These are phyloP conservation scores for Chironomus tepperi DNA, from an alignment of 1,140 invertebrate species.

Conservation along the genomic window DNA sequence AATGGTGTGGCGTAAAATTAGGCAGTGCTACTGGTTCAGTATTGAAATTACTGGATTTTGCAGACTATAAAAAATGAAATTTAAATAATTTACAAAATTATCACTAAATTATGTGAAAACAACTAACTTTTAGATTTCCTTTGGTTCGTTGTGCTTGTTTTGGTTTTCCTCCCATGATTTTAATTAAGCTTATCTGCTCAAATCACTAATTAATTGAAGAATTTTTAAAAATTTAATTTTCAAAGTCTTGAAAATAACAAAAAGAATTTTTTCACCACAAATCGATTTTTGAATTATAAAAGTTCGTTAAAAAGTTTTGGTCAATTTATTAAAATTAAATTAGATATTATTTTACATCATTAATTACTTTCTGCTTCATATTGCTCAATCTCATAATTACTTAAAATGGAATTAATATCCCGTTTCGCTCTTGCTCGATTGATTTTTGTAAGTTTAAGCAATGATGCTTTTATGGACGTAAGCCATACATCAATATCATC, in stretches of 20 bases:
- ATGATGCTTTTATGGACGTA: background rate
- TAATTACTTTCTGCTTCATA: background rate
- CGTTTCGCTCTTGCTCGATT: background rate
- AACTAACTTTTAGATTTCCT: slow-evolving; percentile 62
- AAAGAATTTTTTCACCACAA: too few relatives aligned
- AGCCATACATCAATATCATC: background rate
- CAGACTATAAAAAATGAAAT: slow-evolving; percentile 24
- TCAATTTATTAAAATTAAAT: too few relatives aligned
- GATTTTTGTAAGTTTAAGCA: background rate
- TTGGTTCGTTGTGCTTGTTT: slow-evolving; percentile 66
- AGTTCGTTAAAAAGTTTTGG: too few relatives aligned
- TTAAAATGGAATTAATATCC: background rate
- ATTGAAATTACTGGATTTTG: slow-evolving; percentile 24
- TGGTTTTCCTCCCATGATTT: slow-evolving; percentile 52
- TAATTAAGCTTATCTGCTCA: too few relatives aligned
- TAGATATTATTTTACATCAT: too few relatives aligned
- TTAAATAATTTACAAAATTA: background rate
- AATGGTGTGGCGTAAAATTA: slow-evolving; percentile 55
- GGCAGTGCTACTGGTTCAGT: slow-evolving; percentile 31
- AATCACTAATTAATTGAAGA: too few relatives aligned
- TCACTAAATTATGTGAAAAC: too few relatives aligned
- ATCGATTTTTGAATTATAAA: too few relatives aligned
- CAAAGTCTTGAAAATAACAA: too few relatives aligned
- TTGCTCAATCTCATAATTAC: background rate
- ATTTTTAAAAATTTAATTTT: too few relatives aligned